Conservation (phyloP, 1,140 invertebrate genomes). For the Formica exsecta region DNA sequence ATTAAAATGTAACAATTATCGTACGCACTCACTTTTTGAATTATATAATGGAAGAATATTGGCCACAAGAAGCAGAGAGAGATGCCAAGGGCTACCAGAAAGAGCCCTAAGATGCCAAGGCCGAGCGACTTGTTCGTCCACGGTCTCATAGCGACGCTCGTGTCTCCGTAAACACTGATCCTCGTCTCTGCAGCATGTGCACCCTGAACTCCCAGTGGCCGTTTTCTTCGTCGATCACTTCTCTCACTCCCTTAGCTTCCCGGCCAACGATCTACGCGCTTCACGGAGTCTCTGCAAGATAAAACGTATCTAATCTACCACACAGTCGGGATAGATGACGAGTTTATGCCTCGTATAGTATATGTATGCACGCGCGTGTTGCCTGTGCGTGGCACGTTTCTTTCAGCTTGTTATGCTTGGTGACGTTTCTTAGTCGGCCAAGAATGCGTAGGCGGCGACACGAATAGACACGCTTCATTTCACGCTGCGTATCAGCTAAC, state of each 20-base stretch:
- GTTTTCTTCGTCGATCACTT: constrained; percentile 52
- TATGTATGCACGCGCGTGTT: not conserved
- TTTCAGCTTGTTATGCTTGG: not conserved
- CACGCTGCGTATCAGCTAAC: not conserved
- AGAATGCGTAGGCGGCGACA: constrained; percentile 1
- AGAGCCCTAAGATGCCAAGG: constrained; percentile 78
- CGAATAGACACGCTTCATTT: not conserved
- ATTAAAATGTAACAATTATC: not conserved
- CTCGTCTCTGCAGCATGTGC: constrained; percentile 75
- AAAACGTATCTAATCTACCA: constrained; percentile 75
- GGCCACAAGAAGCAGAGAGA: constrained; percentile 76
- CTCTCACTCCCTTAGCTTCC: constrained; percentile 7
- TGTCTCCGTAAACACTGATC: constrained; percentile 35
- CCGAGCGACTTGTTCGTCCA: constrained; percentile 80
- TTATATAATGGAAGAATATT: constrained; percentile 76
- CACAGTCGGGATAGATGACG: not conserved
- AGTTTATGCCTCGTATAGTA: not conserved
- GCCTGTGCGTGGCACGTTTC: not conserved
- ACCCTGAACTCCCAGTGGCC: constrained; percentile 37
- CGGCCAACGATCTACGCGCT: constrained; percentile 7
- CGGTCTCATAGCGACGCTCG: constrained; percentile 80
- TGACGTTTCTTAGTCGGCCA: not conserved
- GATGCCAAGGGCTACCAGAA: constrained; percentile 83
- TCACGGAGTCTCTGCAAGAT: constrained; percentile 69
- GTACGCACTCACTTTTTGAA: constrained; percentile 76